Percentiles rank a stretch among this genome's conserved stretches.
Evolutionary conservation across 2,888 invertebrate species (phyloP).

Genomic region (Drosophila quasianomalipes): DNA sequence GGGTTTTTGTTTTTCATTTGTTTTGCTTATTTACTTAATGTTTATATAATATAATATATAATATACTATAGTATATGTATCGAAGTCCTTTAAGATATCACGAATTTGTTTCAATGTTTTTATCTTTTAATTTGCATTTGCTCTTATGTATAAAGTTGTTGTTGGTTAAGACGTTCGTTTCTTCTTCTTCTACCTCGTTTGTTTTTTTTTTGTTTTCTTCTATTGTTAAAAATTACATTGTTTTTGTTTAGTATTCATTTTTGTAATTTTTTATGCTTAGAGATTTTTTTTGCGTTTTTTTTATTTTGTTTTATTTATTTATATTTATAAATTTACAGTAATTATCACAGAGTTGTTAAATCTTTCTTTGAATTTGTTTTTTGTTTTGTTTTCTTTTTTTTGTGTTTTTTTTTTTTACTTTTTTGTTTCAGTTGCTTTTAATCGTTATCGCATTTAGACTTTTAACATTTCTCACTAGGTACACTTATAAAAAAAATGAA

Average conservation of each 20-base stretch:
- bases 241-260: slow-evolving; percentile 72
- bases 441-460: slow-evolving; percentile 78
- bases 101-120: slow-evolving; percentile 86
- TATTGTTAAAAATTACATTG: slow-evolving; percentile 78
- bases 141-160: slow-evolving; percentile 79
- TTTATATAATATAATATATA: slow-evolving; percentile 80
- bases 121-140: slow-evolving; percentile 83
- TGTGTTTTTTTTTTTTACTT: slow-evolving; percentile 65
- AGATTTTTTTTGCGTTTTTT: slow-evolving; percentile 75
- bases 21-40: slow-evolving; percentile 73
- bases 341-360: slow-evolving; percentile 86
- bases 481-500: slow-evolving; percentile 81
- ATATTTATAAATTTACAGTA: slow-evolving; percentile 86
- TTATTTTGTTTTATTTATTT: slow-evolving; percentile 64
- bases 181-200: slow-evolving; percentile 56
- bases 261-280: slow-evolving; percentile 64
- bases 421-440: slow-evolving; percentile 80
- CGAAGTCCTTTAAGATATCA: slow-evolving; percentile 86
- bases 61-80: slow-evolving; percentile 86
- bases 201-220: slow-evolving; percentile 45
- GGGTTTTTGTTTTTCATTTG: slow-evolving; percentile 32
- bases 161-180: slow-evolving; percentile 70
- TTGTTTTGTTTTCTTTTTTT: slow-evolving; percentile 64
- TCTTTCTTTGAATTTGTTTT: slow-evolving; percentile 85
- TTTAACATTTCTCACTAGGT: slow-evolving; percentile 85